Conservation (phyloP, 2,888 invertebrate genomes). For the Ennomos erosarius region DNA sequence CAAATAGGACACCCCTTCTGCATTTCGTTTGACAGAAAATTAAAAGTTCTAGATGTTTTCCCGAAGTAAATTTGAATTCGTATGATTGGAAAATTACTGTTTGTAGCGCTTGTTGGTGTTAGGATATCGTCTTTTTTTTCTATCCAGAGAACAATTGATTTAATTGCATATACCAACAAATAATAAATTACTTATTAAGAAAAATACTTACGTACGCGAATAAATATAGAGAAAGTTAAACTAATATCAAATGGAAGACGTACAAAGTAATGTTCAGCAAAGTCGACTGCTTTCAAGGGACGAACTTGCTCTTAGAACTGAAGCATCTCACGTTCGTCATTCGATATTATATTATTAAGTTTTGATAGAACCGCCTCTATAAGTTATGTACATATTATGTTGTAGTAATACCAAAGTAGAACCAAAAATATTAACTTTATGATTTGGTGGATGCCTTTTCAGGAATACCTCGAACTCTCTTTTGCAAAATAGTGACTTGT, state of each 20-base stretch:
- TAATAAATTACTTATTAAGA: too few relatives aligned
- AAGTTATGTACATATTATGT: too few relatives aligned
- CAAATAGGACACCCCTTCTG: conserved; percentile 80
- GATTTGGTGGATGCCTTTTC: too few relatives aligned
- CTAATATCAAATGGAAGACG: conserved; percentile 48
- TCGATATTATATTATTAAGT: conserved; percentile 54
- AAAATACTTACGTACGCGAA: too few relatives aligned
- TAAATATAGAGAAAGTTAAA: neutral
- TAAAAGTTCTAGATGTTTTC: conserved; percentile 70
- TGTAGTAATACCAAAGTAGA: too few relatives aligned
- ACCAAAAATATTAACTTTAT: too few relatives aligned
- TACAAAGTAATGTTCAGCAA: conserved; percentile 57
- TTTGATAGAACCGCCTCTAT: conserved; percentile 26
- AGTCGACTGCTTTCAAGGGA: conserved; percentile 43
- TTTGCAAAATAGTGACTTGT: too few relatives aligned
- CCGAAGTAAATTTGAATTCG: conserved; percentile 7
- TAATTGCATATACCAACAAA: too few relatives aligned
- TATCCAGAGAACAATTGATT: too few relatives aligned
- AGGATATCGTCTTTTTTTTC: too few relatives aligned
- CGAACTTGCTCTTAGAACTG: conserved; percentile 53
- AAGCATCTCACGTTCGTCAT: conserved; percentile 51
- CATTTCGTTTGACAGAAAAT: conserved; percentile 76
- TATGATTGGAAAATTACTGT: conserved; percentile 19
- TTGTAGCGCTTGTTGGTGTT: too few relatives aligned
- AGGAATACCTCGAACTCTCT: too few relatives aligned